A percentile compares a stretch with the other conserved stretches of the same genome.
Evolutionary conservation across 2,888 invertebrate genomes (phyloP).

Genomic region (Aquatica leii): DNA sequence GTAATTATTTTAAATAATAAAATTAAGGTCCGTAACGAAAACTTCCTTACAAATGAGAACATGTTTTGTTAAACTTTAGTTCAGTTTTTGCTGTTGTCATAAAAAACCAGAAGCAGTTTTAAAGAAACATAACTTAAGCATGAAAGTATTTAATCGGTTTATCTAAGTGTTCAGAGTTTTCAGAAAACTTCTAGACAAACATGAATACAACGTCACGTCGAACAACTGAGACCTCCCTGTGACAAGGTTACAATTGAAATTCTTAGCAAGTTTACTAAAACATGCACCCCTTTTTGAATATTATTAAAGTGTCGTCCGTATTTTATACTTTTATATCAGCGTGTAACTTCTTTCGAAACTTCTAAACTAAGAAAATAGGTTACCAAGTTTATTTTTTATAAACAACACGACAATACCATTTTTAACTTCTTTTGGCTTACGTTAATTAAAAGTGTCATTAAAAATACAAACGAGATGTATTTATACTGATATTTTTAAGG

Average conservation of each 20-base stretch:
- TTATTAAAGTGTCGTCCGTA: slow-evolving; percentile 4
- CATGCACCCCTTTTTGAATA: slow-evolving; percentile 11
- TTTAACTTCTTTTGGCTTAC: no score
- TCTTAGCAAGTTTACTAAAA: slow-evolving; percentile 21
- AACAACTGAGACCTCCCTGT: slow-evolving; percentile 15
- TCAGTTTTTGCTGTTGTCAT: no score
- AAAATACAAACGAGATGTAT: no score
- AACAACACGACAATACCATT: no score
- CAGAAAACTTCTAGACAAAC: slow-evolving; percentile 22
- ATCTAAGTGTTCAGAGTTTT: slow-evolving; percentile 14
- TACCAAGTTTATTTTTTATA: neutral
- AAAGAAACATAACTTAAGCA: slow-evolving; percentile 17
- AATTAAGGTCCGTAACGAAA: no score
- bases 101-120: no score
- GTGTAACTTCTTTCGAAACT: slow-evolving; percentile 1
- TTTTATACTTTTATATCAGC: slow-evolving; percentile 4
- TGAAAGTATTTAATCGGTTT: slow-evolving; percentile 20
- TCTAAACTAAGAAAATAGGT: neutral
- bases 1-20: no score
- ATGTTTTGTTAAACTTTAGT: no score
- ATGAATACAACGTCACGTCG: slow-evolving; percentile 16
- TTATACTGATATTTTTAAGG: no score
- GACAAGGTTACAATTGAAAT: slow-evolving; percentile 17
- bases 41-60: no score
- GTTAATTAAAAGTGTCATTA: no score